These are phyloP conservation scores for Agriopis marginaria DNA, from an alignment of 2,888 invertebrate genomes.

Conservation along the genomic window DNA sequence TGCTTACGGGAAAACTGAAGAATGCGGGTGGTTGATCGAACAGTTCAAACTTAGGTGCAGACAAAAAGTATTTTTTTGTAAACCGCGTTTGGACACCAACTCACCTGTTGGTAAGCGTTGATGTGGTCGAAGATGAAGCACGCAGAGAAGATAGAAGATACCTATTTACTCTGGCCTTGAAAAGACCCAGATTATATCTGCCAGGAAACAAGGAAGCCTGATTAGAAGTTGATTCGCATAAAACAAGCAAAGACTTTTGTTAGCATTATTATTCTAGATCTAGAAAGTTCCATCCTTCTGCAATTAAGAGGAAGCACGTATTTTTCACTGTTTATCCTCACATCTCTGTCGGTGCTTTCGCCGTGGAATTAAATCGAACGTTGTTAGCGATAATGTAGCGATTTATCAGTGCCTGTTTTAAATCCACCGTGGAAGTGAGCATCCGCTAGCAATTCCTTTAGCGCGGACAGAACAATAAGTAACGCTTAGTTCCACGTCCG, in stretches of 20 bases:
- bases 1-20: too few relatives aligned
- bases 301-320: conserved; percentile 52
- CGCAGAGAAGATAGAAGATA: too few relatives aligned
- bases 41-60: too few relatives aligned
- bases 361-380: conserved; percentile 69
- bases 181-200: too few relatives aligned
- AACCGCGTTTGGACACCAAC: too few relatives aligned
- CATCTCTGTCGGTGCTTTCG: conserved; percentile 52
- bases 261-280: neutral
- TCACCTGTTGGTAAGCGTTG: too few relatives aligned
- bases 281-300: conserved; percentile 21
- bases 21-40: too few relatives aligned
- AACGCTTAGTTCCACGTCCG: conserved; percentile 67
- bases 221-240: too few relatives aligned
- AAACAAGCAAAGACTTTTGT: neutral
- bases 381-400: conserved; percentile 77
- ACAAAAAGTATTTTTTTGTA: too few relatives aligned
- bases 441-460: conserved; percentile 69
- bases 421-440: conserved; percentile 71
- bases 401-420: conserved; percentile 78
- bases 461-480: conserved; percentile 70
- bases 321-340: conserved; percentile 61
- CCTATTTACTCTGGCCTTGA: too few relatives aligned
- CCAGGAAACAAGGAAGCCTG: too few relatives aligned
- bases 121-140: too few relatives aligned